Percentiles rank a stretch among this genome's conserved stretches.
Conservation (phyloP, 2,113 vertebrate genomes). For the Mystacornis crossleyi region DNA sequence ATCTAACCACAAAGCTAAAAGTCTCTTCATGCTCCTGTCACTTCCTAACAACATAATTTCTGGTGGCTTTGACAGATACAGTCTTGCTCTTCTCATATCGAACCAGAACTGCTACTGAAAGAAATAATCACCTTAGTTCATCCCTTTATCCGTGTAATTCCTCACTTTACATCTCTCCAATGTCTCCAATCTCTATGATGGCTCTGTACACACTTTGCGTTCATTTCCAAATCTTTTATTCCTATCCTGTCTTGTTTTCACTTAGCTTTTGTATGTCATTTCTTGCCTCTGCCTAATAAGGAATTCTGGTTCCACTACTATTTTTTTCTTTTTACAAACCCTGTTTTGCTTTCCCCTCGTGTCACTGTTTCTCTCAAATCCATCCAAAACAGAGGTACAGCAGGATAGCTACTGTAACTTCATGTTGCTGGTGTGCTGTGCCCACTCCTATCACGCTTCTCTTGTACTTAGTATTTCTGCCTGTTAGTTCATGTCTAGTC, state of each 20-base stretch:
- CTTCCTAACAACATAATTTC: not conserved
- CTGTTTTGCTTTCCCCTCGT: not conserved
- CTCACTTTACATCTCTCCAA: not conserved
- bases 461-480: not conserved
- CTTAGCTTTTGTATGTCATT: not conserved
- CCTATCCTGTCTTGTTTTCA: not conserved
- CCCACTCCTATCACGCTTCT: not conserved
- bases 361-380: not conserved
- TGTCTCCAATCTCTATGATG: fast-evolving
- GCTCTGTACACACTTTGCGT: not conserved
- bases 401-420: not conserved
- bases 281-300: not conserved
- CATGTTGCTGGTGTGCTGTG: not conserved
- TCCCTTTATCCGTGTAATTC: not conserved
- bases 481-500: not conserved
- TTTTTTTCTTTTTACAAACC: not conserved
- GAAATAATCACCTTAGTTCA: not conserved
- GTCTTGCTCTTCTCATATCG: not conserved
- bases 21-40: not conserved
- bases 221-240: not conserved
- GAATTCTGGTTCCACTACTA: not conserved
- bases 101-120: not conserved
- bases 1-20: not conserved
- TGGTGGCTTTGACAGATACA: not conserved
- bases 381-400: not conserved